phyloP scores from a whole-genome alignment of 2,888 invertebrate genomes.

The Autographa gamma region DNA sequence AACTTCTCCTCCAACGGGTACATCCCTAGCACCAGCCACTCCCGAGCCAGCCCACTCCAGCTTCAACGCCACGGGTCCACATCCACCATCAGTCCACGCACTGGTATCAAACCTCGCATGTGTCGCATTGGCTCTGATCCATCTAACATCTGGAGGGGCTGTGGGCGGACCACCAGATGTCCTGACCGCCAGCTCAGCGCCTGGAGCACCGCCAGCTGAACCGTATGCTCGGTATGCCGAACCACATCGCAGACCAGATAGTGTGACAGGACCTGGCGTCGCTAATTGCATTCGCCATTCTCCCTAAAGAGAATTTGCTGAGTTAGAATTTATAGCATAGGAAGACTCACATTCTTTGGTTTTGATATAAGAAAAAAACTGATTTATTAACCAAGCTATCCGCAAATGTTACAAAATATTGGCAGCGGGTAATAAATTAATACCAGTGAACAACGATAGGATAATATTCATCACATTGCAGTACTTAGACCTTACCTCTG shows the following conservation, averaged over 20 bases:
- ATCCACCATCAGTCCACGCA: slow-evolving; percentile 95
- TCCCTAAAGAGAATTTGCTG: slow-evolving; percentile 84
- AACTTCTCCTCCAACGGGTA: slow-evolving; percentile 84
- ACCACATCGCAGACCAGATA: slow-evolving; percentile 94
- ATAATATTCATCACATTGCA: background rate
- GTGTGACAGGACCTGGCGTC: slow-evolving; percentile 84
- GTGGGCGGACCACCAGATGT: slow-evolving; percentile 92
- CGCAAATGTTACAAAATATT: background rate
- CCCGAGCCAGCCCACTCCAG: slow-evolving; percentile 91
- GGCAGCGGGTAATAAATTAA: background rate
- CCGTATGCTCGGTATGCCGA: slow-evolving; percentile 94
- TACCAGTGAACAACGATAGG: background rate
- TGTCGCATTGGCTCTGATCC: slow-evolving; percentile 94
- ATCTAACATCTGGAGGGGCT: slow-evolving; percentile 92
- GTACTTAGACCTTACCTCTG: slow-evolving; percentile 89
- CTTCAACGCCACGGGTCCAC: slow-evolving; percentile 94
- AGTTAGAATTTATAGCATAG: slow-evolving; percentile 16
- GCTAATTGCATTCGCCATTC: slow-evolving; percentile 90
- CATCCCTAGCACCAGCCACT: slow-evolving; percentile 83
- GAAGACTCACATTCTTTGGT: too few relatives aligned
- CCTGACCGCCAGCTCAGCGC: slow-evolving; percentile 92
- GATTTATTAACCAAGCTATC: background rate
- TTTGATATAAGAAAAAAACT: slow-evolving; percentile 10
- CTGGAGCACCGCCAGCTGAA: slow-evolving; percentile 94
- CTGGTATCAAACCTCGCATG: slow-evolving; percentile 94